Base-by-base conservation (phyloP, 2,113 vertebrate species). In the Strigops habroptila region DNA sequence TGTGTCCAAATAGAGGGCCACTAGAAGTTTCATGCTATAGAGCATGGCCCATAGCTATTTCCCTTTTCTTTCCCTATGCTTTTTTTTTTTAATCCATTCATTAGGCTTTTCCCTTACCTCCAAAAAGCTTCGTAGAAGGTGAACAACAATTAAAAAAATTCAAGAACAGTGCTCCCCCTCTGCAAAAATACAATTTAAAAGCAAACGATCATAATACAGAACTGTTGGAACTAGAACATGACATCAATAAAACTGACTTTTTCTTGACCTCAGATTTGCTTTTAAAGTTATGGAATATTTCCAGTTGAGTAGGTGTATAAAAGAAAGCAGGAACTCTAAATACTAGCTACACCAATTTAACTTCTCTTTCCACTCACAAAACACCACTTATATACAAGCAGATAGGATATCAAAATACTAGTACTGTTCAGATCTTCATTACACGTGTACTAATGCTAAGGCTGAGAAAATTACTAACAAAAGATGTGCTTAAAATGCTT, bases 211-310 rank as follows among this genome's bases (percentile, higher is more conserved):
- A 44, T 82, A 63, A 63, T 51, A n/a, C 9, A 71, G 33, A 87
- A 67, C 46, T 75, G 51, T 75, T 79, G 57, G 62, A 87, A 87
- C 12, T 6, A 59, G 48, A 91, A 63, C 11, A 33, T 24, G 70
- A 48, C 39, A 93, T 60, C 30, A 88, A 43, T 37, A 82, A 89
- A 89, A 52, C 41, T 14, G 48, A 31, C 37, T 52, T 92, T 78
- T 86, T 70, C 73, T 81, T 91, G 41, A 83, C 77, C 64, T 89
- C 59, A 53, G 22, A 91, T 70, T 91, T 95, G 41, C 51, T 74
- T 92, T 91, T 59, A 70, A 80, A 84, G 31, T 78, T 95, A 64
- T 67, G 77, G 86, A 95, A 52, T 37, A 52, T 81, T 95, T 94
- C 83, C 80, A 86, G 68, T 62, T 86, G 37, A 74, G 76, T 74